These are phyloP conservation scores for Brachionus angularis DNA, from an alignment of 1,140 invertebrate genomes.

Conservation along the genomic window DNA sequence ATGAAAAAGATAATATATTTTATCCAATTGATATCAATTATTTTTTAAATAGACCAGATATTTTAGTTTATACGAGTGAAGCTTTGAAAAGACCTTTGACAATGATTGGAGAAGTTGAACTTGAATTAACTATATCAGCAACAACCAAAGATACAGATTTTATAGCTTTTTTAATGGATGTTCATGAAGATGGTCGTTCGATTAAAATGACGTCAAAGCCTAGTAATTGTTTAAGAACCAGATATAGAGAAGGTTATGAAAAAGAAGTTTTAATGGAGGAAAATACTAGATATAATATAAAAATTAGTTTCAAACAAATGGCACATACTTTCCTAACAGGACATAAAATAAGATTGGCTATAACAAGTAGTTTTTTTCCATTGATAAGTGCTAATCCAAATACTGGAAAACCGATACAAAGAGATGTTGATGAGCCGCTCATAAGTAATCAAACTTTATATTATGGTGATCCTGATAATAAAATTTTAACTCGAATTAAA, in stretches of 20 bases:
- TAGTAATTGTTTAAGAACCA: not conserved
- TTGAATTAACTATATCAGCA: conserved; percentile 7
- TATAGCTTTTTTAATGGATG: conserved; percentile 6
- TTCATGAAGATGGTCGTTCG: not conserved
- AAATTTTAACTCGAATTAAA: not conserved
- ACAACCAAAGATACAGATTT: conserved; percentile 17
- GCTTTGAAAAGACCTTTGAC: not conserved
- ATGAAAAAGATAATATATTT: not conserved
- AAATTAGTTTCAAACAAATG: conserved; percentile 28
- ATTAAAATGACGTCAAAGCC: conserved; percentile 15
- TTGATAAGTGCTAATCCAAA: conserved; percentile 28
- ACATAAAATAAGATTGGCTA: not conserved
- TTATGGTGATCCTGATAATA: not conserved
- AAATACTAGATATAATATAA: conserved; percentile 11
- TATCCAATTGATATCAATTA: not conserved
- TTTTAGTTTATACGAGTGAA: conserved; percentile 3
- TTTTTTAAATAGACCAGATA: conserved; percentile 9
- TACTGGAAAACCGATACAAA: not conserved
- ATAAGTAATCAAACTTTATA: conserved; percentile 18
- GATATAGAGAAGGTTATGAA: conserved; percentile 35
- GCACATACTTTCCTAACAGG: conserved; percentile 15
- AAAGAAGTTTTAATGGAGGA: conserved; percentile 21
- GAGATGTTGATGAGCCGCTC: not conserved
- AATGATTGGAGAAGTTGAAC: not conserved
- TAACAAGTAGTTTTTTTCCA: conserved; percentile 41